These are phyloP conservation scores for Labroides dimidiatus DNA, from an alignment of 2,797 vertebrate species.

Conservation along the genomic window DNA sequence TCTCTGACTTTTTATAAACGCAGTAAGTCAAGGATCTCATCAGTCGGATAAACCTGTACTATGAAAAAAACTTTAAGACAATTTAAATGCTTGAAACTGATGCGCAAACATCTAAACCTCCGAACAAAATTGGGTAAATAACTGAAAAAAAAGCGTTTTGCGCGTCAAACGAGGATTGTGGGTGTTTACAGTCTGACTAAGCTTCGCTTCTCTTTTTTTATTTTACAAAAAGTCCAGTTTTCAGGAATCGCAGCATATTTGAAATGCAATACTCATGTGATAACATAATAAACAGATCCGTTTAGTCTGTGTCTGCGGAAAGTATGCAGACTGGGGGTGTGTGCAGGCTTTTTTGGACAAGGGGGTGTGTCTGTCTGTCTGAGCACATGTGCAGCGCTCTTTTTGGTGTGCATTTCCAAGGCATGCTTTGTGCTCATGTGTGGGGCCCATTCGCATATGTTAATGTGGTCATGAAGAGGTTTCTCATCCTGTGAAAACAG, in stretches of 20 bases:
- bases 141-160: background rate
- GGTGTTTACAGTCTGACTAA: background rate
- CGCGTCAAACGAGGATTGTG: background rate
- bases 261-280: background rate
- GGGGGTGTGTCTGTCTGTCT: constrained; percentile 64
- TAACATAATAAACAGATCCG: constrained; percentile 4
- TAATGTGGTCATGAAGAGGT: background rate
- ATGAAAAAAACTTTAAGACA: background rate
- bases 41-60: no score
- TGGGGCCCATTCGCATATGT: background rate
- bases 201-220: background rate
- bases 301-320: constrained; percentile 11
- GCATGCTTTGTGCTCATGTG: constrained; percentile 2
- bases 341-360: constrained; percentile 36
- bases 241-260: background rate
- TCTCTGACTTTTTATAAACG: no score
- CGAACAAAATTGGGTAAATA: background rate
- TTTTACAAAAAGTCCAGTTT: background rate
- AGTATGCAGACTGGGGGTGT: constrained; percentile 35
- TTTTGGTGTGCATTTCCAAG: constrained; percentile 17
- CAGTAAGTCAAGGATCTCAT: no score
- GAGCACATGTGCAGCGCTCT: constrained; percentile 45
- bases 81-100: no score
- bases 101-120: background rate
- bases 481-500: no score